Evolutionary conservation across 2,797 vertebrate genomes (phyloP).

Genomic region (Thripadectes ignobilis): DNA sequence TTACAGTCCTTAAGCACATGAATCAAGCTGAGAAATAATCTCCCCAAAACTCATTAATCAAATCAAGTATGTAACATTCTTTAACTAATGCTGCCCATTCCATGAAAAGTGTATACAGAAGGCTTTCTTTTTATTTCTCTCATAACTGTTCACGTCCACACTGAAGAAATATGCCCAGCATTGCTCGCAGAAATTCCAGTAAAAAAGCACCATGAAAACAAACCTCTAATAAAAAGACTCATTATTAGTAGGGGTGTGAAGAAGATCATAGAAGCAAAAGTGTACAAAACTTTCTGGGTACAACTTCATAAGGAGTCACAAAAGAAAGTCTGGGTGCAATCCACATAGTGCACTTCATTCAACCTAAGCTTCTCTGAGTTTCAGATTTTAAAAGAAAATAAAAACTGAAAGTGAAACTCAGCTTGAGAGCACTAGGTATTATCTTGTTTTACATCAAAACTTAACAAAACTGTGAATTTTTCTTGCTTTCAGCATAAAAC

Average conservation of each 20-base stretch:
- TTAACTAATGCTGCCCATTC: conserved; percentile 9
- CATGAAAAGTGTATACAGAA: conserved; percentile 3
- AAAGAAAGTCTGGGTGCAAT: not conserved
- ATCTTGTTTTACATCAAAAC: conserved; percentile 65
- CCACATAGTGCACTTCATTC: not conserved
- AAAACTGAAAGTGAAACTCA: conserved; percentile 46
- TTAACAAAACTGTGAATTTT: conserved; percentile 60
- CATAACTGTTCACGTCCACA: not conserved
- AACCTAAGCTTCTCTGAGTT: not conserved
- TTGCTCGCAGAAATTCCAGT: not conserved
- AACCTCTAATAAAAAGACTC: conserved; percentile 5
- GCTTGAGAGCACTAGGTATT: conserved; percentile 24
- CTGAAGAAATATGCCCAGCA: not conserved
- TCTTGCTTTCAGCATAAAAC: conserved; percentile 60
- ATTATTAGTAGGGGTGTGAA: not conserved
- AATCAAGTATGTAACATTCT: conserved; percentile 1
- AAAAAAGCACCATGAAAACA: conserved; percentile 27
- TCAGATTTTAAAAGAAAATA: conserved; percentile 57
- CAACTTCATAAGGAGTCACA: not conserved
- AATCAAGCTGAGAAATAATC: conserved; percentile 56
- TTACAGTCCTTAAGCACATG: conserved; percentile 16
- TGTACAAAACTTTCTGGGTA: not conserved
- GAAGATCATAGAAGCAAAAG: not conserved
- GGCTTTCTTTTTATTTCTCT: not conserved
- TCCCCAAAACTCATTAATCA: conserved; percentile 46